Evolutionary conservation across 2,888 invertebrate genomes (phyloP).

Genomic region (Phyllotreta striolata): DNA sequence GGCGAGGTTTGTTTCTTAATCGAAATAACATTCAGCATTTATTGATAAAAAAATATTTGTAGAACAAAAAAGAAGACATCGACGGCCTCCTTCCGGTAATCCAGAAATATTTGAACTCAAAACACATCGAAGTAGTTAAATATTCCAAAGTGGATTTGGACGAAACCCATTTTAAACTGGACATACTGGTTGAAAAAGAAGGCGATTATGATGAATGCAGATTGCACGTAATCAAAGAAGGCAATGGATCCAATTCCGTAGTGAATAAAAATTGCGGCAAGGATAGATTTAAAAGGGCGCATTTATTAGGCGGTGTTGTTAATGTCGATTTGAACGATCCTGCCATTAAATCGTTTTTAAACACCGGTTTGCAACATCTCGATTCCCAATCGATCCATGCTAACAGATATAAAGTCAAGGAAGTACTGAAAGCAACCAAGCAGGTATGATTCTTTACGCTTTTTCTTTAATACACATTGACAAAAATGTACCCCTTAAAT

Average conservation of each 20-base stretch:
- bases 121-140: conserved; percentile 61
- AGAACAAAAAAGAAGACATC: conserved; percentile 20
- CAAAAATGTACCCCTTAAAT: too few species aligned
- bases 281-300: background rate
- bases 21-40: background rate
- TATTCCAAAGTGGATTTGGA: conserved; percentile 56
- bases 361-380: conserved; percentile 54
- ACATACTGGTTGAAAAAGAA: conserved; percentile 62
- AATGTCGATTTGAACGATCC: conserved; percentile 49
- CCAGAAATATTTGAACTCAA: conserved; percentile 58
- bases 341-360: conserved; percentile 44
- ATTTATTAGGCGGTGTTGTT: conserved; percentile 22
- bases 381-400: conserved; percentile 56
- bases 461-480: too few species aligned
- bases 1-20: background rate
- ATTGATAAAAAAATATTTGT: conserved; percentile 1
- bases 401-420: conserved; percentile 53
- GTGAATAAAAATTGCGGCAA: conserved; percentile 11
- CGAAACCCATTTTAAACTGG: conserved; percentile 60
- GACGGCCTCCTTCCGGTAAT: conserved; percentile 60
- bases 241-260: background rate
- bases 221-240: conserved; percentile 12
- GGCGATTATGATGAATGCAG: conserved; percentile 54
- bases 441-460: too few species aligned
- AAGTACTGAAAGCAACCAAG: conserved; percentile 61